Evolutionary conservation across 2,888 invertebrate species (phyloP).

Genomic region (Cephus pulcher): DNA sequence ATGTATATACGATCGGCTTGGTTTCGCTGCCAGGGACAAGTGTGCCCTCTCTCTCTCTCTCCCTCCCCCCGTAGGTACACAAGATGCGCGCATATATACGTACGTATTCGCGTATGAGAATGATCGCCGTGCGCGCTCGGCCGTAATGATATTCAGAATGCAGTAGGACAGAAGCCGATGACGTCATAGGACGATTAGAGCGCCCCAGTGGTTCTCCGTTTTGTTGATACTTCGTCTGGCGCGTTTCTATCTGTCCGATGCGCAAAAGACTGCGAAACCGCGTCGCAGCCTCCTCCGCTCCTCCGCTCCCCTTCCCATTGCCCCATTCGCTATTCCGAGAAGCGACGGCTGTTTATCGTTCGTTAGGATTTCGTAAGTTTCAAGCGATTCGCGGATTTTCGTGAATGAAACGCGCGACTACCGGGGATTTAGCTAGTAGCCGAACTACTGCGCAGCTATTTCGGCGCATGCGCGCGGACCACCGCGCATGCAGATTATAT

Average conservation of each 20-base stretch:
- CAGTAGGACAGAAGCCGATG: slow-evolving; percentile 27
- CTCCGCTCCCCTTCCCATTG: too few species aligned
- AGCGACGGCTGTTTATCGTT: not conserved
- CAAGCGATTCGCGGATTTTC: not conserved
- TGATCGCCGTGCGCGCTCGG: slow-evolving; percentile 10
- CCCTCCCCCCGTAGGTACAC: not conserved
- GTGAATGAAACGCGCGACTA: not conserved
- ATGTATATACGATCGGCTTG: not conserved
- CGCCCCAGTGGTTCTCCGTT: slow-evolving; percentile 52
- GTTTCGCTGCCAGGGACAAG: slow-evolving; percentile 2
- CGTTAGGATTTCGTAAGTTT: not conserved
- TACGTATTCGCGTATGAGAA: not conserved
- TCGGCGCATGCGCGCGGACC: too few species aligned
- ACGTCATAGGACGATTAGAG: slow-evolving; percentile 47
- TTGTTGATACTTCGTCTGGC: slow-evolving; percentile 45
- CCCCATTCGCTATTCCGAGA: too few species aligned
- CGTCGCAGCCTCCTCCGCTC: not conserved
- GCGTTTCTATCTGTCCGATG: slow-evolving; percentile 2
- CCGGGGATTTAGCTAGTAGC: too few species aligned
- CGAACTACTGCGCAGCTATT: not conserved
- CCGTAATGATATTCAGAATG: slow-evolving; percentile 34
- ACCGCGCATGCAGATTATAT: too few species aligned
- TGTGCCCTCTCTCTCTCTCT: slow-evolving; percentile 7
- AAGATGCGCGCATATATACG: too few species aligned
- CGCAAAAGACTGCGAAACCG: slow-evolving; percentile 5